These are phyloP conservation scores for Pachycephus smyrnensis DNA, from an alignment of 2,888 invertebrate species.

Conservation along the genomic window DNA sequence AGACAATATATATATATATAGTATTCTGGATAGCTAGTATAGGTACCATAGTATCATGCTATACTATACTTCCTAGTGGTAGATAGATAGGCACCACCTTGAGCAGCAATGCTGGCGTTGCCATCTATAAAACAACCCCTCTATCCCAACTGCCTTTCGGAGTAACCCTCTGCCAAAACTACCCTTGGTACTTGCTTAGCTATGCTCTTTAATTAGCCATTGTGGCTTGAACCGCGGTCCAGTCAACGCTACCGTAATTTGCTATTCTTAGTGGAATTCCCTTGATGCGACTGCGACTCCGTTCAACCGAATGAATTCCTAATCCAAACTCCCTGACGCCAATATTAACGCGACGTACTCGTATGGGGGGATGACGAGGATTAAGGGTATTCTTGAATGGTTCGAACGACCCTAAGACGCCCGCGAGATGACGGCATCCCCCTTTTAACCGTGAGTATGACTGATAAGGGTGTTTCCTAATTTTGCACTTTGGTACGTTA, in stretches of 20 bases:
- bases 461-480: not conserved
- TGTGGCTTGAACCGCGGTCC: slow-evolving; percentile 38
- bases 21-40: not conserved
- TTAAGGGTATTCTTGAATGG: not conserved
- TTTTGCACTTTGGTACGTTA: not conserved
- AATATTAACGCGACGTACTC: slow-evolving; percentile 14
- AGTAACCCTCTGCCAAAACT: slow-evolving; percentile 25
- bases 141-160: slow-evolving; percentile 18
- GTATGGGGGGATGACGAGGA: not conserved
- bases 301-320: slow-evolving; percentile 16
- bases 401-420: not conserved
- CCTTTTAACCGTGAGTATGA: not conserved
- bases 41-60: too few relatives aligned
- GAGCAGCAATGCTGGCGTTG: not conserved
- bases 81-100: not conserved
- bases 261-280: slow-evolving; percentile 41
- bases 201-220: slow-evolving; percentile 50
- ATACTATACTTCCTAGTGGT: not conserved
- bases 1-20: not conserved
- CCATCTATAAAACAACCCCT: slow-evolving; percentile 15
- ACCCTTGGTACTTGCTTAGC: slow-evolving; percentile 31
- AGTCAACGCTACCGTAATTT: slow-evolving; percentile 40
- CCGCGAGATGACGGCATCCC: not conserved
- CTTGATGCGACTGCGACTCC: slow-evolving; percentile 15
- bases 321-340: slow-evolving; percentile 26